Conservation (phyloP, 2,113 vertebrate species). For the Egretta garzetta region DNA sequence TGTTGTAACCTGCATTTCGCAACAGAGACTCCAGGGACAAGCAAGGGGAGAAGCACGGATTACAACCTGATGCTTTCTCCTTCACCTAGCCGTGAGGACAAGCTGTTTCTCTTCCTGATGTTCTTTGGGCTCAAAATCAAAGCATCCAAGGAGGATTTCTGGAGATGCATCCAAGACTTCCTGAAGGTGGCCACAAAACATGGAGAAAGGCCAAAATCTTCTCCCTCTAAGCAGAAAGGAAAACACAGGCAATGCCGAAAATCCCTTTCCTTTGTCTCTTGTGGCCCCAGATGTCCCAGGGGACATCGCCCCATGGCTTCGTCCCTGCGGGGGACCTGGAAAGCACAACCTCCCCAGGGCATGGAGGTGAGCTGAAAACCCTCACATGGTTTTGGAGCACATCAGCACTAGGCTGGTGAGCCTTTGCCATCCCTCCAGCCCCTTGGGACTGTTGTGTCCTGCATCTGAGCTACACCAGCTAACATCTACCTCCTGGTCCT, state of each 20-base stretch:
- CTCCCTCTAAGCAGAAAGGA: not conserved
- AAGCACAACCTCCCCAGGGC: not conserved
- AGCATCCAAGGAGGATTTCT: not conserved
- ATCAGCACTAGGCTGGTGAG: not conserved
- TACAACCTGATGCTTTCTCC: not conserved
- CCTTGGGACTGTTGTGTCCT: not conserved
- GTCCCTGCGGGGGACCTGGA: rapidly evolving
- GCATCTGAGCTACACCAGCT: not conserved
- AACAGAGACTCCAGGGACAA: not conserved
- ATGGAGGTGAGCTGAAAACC: not conserved
- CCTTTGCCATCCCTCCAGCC: not conserved
- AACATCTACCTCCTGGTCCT: not conserved
- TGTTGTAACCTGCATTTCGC: rapidly evolving
- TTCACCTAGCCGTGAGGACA: not conserved
- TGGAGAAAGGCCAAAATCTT: not conserved
- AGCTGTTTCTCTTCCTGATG: not conserved
- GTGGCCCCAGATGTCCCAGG: not conserved
- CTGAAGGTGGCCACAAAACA: not conserved
- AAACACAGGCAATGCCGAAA: not conserved
- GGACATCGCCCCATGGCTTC: not conserved
- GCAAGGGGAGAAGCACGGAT: not conserved
- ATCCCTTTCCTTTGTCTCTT: not conserved
- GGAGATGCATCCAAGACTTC: not conserved
- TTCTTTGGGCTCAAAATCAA: not conserved
- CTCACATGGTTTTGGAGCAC: not conserved